Base-by-base conservation (phyloP, 2,113 vertebrate genomes). In the Pontoporia blainvillei region DNA sequence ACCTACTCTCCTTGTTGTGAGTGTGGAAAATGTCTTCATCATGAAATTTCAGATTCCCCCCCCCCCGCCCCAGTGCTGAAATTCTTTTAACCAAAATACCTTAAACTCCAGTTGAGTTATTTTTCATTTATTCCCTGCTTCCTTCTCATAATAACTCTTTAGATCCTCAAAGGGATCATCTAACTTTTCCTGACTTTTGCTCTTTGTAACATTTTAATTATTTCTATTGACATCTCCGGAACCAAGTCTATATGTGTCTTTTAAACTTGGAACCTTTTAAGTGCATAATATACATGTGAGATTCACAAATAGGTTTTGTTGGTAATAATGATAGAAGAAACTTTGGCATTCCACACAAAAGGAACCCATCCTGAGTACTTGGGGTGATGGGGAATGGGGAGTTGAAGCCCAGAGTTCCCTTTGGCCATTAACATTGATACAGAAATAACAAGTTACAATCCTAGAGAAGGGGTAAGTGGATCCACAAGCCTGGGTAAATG, bases 1-100 rank as follows among this genome's bases (percentile, higher is more conserved):
- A 82, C n/a, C 29, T 9, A 46, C 9, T n/a, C 18, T 81, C 31
- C 54, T 94, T 94, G 85, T 90, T 41, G 29, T 52, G 52, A 84
- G 31, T 34, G 1, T 73, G 5, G 17, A 88, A 95, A 52, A 79
- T 83, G 27, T 84, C 52, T 59, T 83, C 67, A 54, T 86, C 46
- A 64, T 57, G 59, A 94, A 79, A 83, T 21, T 29, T 36, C 44
- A 36, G 25, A 17, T 84, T 27, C 21, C 82, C 31, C 72, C 36
- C 72, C 36, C 66, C 21, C 82, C 31, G 67, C 36, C 72, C 34
- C 66, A 83, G 88, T 18, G 14, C 52, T 90, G 6, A 93, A 78
- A 12, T 87, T 87, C 29, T 92, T 90, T 94, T 90, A 78, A 29
- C 39, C 90, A 81, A 96, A 96, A 85, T 94, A 67, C 12, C 44